phyloP scores from a whole-genome alignment of 2,113 vertebrate genomes.

The Burhinus oedicnemus region DNA sequence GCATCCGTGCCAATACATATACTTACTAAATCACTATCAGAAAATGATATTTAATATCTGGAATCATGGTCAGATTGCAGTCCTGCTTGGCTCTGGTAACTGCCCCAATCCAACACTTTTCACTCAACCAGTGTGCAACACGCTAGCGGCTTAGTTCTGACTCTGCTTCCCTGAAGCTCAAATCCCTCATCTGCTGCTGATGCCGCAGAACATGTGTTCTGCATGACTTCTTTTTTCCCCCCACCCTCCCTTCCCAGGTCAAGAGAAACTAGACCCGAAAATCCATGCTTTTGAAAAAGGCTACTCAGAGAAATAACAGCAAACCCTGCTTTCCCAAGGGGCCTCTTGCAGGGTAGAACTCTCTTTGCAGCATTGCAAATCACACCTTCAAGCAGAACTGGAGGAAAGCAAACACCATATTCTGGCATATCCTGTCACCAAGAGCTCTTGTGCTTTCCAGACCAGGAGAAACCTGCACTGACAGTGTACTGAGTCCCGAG shows the following conservation, averaged over 20 bases:
- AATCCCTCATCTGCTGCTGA: slow-evolving; percentile 13
- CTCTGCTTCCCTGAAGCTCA: background rate
- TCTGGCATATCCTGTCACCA: background rate
- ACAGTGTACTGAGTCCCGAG: background rate
- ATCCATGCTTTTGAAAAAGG: background rate
- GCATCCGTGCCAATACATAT: background rate
- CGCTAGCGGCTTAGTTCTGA: background rate
- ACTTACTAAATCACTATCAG: background rate
- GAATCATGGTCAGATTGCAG: background rate
- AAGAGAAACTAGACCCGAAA: background rate
- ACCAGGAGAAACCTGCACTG: background rate
- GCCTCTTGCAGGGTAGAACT: background rate
- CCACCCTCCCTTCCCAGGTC: background rate
- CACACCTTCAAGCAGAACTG: background rate
- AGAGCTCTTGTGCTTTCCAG: background rate
- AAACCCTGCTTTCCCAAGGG: background rate
- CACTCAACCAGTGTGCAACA: background rate
- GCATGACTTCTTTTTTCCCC: background rate
- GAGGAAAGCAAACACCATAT: background rate
- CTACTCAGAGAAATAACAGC: background rate
- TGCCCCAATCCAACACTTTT: background rate
- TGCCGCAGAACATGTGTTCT: slow-evolving; percentile 12
- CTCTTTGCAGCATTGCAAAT: background rate
- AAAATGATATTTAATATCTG: background rate
- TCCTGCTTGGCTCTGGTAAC: background rate